phyloP scores from a whole-genome alignment of 2,797 vertebrate genomes.

The Xerus rutilus region DNA sequence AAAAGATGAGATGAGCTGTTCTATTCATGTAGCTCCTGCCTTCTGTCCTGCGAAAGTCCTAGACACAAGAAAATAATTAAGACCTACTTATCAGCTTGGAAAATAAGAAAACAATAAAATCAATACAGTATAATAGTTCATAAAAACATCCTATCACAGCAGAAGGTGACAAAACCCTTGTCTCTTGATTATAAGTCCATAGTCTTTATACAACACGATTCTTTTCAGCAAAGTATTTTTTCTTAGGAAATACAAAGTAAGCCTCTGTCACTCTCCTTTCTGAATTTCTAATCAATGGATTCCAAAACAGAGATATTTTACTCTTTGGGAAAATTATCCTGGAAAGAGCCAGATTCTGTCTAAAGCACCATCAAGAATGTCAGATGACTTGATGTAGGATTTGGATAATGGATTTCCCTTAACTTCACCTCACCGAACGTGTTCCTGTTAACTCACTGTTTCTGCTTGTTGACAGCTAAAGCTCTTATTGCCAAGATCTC shows the following conservation, averaged over 20 bases:
- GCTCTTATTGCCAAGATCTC: constrained; percentile 64
- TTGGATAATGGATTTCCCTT: constrained; percentile 56
- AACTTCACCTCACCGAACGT: neutral
- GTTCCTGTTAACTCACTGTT: neutral
- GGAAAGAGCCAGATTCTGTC: constrained; percentile 1
- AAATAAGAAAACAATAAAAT: neutral
- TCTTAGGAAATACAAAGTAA: neutral
- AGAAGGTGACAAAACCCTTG: neutral
- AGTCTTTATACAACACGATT: neutral
- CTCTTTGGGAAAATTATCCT: constrained; percentile 12
- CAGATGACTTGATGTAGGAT: neutral
- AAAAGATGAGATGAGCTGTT: neutral
- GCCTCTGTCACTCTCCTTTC: neutral
- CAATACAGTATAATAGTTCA: neutral
- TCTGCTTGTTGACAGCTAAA: constrained; percentile 57
- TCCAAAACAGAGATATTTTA: constrained; percentile 23
- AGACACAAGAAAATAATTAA: neutral
- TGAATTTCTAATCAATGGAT: constrained; percentile 9
- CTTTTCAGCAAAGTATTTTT: neutral
- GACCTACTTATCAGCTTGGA: neutral
- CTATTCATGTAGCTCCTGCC: neutral
- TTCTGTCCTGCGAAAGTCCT: neutral
- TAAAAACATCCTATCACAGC: neutral
- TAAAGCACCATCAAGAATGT: neutral
- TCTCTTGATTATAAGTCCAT: constrained; percentile 18